phyloP scores from a whole-genome alignment of 2,888 invertebrate species.

The Epistrophella euchroma region DNA sequence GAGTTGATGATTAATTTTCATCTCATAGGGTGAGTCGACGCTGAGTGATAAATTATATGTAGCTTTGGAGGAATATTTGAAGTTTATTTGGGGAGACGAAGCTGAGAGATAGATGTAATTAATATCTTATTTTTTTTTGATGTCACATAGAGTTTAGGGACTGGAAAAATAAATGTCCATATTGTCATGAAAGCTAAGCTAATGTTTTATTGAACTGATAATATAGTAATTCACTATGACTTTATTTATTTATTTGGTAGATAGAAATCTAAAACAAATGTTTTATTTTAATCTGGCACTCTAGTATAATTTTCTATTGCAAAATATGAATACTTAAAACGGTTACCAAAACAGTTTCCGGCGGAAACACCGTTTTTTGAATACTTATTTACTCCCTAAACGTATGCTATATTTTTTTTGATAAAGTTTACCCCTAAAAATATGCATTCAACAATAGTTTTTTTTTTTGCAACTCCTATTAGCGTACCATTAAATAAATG shows the following conservation, averaged over 20 bases:
- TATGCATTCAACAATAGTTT: too few relatives aligned
- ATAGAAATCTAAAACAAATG: too few relatives aligned
- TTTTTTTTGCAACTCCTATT: too few relatives aligned
- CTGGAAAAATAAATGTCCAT: constrained; percentile 54
- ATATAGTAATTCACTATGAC: constrained; percentile 9
- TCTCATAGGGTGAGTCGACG: constrained; percentile 26
- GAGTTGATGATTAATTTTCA: constrained; percentile 74
- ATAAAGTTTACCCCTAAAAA: not conserved
- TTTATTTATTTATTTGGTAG: not conserved
- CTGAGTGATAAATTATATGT: constrained; percentile 67
- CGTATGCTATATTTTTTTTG: not conserved
- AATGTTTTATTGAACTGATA: constrained; percentile 22
- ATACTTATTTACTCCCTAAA: not conserved
- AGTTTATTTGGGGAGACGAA: constrained; percentile 38
- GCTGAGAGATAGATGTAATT: constrained; percentile 46
- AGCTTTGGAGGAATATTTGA: constrained; percentile 30
- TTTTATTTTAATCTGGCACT: too few relatives aligned
- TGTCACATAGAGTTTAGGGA: constrained; percentile 49
- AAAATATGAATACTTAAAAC: too few relatives aligned
- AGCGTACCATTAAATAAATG: too few relatives aligned
- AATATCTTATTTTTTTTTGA: constrained; percentile 40
- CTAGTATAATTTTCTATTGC: too few relatives aligned
- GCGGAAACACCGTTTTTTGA: not conserved
- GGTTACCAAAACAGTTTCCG: too few relatives aligned
- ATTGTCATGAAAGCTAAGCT: constrained; percentile 44